Percentiles rank a stretch among this genome's conserved stretches.
These are phyloP conservation scores for Danio aesculapii DNA, from an alignment of 2,797 vertebrate genomes.

Conservation along the genomic window DNA sequence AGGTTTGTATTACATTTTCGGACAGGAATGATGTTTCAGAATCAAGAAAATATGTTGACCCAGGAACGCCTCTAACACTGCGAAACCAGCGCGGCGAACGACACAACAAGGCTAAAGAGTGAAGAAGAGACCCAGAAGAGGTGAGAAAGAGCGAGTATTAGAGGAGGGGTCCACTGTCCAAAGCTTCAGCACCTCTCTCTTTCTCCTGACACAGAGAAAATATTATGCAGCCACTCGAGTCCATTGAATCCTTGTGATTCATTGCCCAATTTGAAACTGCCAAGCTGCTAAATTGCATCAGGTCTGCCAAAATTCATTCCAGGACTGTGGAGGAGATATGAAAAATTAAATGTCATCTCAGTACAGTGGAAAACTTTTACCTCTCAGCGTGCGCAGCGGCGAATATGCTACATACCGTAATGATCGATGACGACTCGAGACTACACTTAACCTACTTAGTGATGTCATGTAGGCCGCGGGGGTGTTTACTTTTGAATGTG, in stretches of 20 bases:
- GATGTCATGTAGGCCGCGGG: conserved; percentile 96
- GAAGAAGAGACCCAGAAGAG: conserved; percentile 41
- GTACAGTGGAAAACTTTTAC: conserved; percentile 99
- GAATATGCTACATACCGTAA: conserved; percentile 95
- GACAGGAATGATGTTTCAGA: too few species aligned
- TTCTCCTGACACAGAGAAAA: conserved; percentile 94
- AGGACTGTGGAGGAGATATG: conserved; percentile 99
- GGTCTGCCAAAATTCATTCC: conserved; percentile 99
- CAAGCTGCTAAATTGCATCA: conserved; percentile 99
- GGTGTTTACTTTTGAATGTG: conserved; percentile 99
- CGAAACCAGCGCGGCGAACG: background rate
- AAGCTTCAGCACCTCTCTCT: conserved; percentile 84
- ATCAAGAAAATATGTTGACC: too few species aligned
- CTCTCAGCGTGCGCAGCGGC: conserved; percentile 87
- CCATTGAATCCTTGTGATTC: conserved; percentile 99
- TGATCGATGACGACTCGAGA: conserved; percentile 98
- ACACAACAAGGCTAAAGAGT: conserved; percentile 75
- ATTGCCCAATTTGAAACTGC: conserved; percentile 99
- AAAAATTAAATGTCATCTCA: conserved; percentile 99
- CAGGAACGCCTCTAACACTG: too few species aligned
- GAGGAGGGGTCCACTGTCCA: conserved; percentile 79
- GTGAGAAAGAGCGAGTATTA: conserved; percentile 63
- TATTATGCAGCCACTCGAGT: conserved; percentile 97
- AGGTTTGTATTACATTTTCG: too few species aligned
- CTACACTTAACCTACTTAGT: conserved; percentile 99